Base-by-base conservation (phyloP, 2,797 vertebrate genomes). In the Phoebastria nigripes region DNA sequence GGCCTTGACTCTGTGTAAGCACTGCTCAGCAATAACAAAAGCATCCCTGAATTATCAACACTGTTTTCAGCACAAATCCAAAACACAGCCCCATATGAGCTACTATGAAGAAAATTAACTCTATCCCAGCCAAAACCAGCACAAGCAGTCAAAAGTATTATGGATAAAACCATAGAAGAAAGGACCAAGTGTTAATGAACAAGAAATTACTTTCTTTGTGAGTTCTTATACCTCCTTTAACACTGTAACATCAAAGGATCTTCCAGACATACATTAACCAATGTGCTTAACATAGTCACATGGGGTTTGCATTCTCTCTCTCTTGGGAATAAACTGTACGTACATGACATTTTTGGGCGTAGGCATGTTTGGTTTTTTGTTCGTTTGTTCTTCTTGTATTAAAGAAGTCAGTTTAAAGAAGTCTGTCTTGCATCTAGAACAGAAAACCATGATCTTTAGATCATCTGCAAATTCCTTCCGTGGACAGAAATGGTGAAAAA, bases 271-370 rank as follows among this genome's bases (percentile, higher is more conserved):
- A 21, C 3, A 51, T 41, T 82, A 72, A 44, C 28, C 19, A 46
- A n/a, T 8, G 9, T 20, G 15, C 7, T 77, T 82, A 59, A 58
- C 1, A 28, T 6, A 58, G 15, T 49, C 35, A 47, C 1, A 1
- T 0, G 0, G 47, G 10, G 59, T 67, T 44, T 54, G 18, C n/a
- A 37, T 59, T 66, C 16, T 79, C 31, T 59, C 21, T 77, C 4
- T 37, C 7, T 35, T 35, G 5, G 17, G 21, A 52, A 54, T 65
- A 42, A 51, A 44, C 8, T 49, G 3, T 20, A n/a, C 12, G 6
- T 52, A 16, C 6, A 11, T 46, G 16, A 24, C 39, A 46, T 47
- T 49, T 61, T 55, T 0, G 0, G 11, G 9, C 4, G 7, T 39
- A 54, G 8, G 11, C 8, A 25, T 41, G 9, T 46, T 47, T 78